phyloP scores from a whole-genome alignment of 2,797 vertebrate genomes.

The Hemitrygon akajei region DNA sequence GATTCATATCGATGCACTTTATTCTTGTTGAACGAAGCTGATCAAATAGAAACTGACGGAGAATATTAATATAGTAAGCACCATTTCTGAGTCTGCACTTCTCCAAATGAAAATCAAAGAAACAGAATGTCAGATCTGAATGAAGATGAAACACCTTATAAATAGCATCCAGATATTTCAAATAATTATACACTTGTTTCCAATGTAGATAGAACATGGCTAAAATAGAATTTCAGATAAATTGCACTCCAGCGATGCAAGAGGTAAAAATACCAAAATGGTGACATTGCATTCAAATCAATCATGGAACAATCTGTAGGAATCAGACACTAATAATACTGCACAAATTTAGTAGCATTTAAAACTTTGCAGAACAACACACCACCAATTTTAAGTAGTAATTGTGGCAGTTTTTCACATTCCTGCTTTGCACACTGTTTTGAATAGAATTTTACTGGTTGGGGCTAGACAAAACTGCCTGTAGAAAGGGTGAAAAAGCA shows the following conservation, averaged over 20 bases:
- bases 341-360: not conserved
- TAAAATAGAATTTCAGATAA: conserved; percentile 23
- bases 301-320: not conserved
- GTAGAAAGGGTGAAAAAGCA: too few species aligned
- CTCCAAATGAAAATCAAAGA: not conserved
- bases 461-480: too few species aligned
- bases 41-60: not conserved
- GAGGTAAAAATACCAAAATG: conserved; percentile 30
- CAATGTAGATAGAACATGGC: not conserved
- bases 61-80: not conserved
- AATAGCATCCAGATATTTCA: conserved; percentile 5
- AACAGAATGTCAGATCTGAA: not conserved
- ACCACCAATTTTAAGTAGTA: not conserved
- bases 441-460: not conserved
- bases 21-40: not conserved
- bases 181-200: conserved; percentile 10
- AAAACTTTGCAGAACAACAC: not conserved
- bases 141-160: not conserved
- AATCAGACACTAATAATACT: conserved; percentile 28
- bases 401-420: not conserved
- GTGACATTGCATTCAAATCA: conserved; percentile 24
- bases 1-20: not conserved
- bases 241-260: not conserved
- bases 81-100: not conserved
- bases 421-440: not conserved